These are phyloP conservation scores for Drosophila baimaii DNA, from an alignment of 1,140 invertebrate genomes.

Conservation along the genomic window DNA sequence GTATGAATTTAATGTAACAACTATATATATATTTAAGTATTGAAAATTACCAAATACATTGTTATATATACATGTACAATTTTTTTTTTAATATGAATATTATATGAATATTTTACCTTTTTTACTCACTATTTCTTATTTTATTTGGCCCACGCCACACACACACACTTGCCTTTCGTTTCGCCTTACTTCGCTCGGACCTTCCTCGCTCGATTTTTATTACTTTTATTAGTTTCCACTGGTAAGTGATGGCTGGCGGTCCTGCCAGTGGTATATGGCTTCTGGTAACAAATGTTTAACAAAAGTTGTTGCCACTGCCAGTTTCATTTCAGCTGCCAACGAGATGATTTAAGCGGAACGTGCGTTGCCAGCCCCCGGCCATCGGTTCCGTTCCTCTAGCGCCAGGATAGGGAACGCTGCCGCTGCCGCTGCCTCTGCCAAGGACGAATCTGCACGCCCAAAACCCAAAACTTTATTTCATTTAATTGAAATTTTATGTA, in stretches of 20 bases:
- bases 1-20: too few relatives aligned
- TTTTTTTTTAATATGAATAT: too few relatives aligned
- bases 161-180: slow-evolving; percentile 9
- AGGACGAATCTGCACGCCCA: slow-evolving; percentile 47
- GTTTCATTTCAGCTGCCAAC: slow-evolving; percentile 76
- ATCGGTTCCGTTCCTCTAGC: slow-evolving; percentile 25
- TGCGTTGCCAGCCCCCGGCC: slow-evolving; percentile 55
- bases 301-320: slow-evolving; percentile 71
- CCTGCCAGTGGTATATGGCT: slow-evolving; percentile 30
- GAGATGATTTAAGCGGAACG: slow-evolving; percentile 75
- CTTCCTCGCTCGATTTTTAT: slow-evolving; percentile 52
- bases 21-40: too few relatives aligned
- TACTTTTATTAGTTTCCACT: slow-evolving; percentile 64
- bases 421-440: slow-evolving; percentile 34
- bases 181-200: slow-evolving; percentile 42
- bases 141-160: background rate
- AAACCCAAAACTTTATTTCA: slow-evolving; percentile 72
- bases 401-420: background rate
- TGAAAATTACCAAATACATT: too few relatives aligned
- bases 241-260: slow-evolving; percentile 59
- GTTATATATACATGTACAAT: too few relatives aligned
- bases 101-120: background rate
- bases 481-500: slow-evolving; percentile 83
- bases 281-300: slow-evolving; percentile 69
- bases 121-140: background rate